Conservation (phyloP, 2,888 invertebrate species). For the Archips crataeganus region DNA sequence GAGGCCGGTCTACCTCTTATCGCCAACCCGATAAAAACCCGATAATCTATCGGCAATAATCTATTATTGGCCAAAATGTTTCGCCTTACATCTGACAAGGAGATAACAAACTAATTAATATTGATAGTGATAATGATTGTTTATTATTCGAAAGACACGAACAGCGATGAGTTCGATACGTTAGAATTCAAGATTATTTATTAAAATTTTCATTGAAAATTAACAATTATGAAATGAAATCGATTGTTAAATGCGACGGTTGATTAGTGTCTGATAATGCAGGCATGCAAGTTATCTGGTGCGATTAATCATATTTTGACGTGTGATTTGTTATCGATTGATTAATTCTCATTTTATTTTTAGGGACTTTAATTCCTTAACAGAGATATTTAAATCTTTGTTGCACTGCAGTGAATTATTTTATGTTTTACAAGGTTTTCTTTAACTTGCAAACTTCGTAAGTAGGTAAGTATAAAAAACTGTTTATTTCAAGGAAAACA, state of each 20-base stretch:
- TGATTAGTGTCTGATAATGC: background rate
- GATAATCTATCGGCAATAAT: slow-evolving; percentile 11
- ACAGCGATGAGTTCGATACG: background rate
- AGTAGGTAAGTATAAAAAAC: too few relatives aligned
- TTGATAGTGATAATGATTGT: slow-evolving; percentile 1
- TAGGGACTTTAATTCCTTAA: background rate
- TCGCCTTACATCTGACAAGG: slow-evolving; percentile 4
- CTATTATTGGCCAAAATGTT: slow-evolving; percentile 27
- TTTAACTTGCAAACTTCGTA: too few relatives aligned
- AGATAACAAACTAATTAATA: slow-evolving; percentile 27
- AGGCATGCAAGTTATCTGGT: background rate
- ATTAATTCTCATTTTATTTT: background rate
- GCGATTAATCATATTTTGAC: slow-evolving; percentile 9
- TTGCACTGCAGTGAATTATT: background rate
- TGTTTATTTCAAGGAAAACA: too few relatives aligned
- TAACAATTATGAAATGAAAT: background rate
- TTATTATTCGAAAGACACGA: background rate
- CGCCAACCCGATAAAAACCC: slow-evolving; percentile 5
- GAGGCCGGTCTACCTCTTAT: slow-evolving; percentile 14
- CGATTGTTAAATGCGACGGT: background rate
- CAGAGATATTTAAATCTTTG: background rate
- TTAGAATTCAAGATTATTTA: too few relatives aligned
- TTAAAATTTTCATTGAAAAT: background rate
- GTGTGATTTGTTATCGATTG: background rate
- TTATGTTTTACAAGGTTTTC: too few relatives aligned